phyloP scores from a whole-genome alignment of 2,888 invertebrate genomes.

The Zeuzera pyrina region DNA sequence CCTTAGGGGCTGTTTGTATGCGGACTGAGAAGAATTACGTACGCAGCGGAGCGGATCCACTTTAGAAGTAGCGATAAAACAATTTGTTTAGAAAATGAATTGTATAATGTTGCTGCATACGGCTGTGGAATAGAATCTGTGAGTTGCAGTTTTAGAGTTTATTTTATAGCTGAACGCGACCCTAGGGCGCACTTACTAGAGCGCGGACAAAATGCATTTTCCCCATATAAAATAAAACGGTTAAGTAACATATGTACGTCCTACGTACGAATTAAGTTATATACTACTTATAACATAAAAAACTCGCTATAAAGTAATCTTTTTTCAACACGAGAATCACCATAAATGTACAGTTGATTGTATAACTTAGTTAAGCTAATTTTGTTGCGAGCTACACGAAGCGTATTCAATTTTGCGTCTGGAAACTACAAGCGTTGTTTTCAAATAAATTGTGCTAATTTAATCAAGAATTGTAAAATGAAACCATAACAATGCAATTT shows the following conservation, averaged over 20 bases:
- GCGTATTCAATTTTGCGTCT: constrained; percentile 48
- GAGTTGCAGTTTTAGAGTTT: constrained; percentile 38
- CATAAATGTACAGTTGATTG: constrained; percentile 49
- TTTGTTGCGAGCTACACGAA: constrained; percentile 35
- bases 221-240: constrained; percentile 33
- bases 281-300: too few species aligned
- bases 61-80: constrained; percentile 61
- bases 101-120: constrained; percentile 41
- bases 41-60: constrained; percentile 49
- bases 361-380: constrained; percentile 54
- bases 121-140: constrained; percentile 35
- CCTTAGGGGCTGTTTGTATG: constrained; percentile 67
- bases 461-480: constrained; percentile 2
- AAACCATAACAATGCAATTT: neutral
- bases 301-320: too few species aligned
- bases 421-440: constrained; percentile 40
- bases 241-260: too few species aligned
- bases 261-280: too few species aligned
- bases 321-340: too few species aligned
- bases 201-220: constrained; percentile 34
- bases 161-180: constrained; percentile 40
- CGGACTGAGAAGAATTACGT: constrained; percentile 63
- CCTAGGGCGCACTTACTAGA: constrained; percentile 29
- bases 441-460: constrained; percentile 34
- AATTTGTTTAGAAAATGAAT: constrained; percentile 61